Evolutionary conservation across 1,140 invertebrate species (phyloP).

Genomic region (Teleogryllus occipitalis): DNA sequence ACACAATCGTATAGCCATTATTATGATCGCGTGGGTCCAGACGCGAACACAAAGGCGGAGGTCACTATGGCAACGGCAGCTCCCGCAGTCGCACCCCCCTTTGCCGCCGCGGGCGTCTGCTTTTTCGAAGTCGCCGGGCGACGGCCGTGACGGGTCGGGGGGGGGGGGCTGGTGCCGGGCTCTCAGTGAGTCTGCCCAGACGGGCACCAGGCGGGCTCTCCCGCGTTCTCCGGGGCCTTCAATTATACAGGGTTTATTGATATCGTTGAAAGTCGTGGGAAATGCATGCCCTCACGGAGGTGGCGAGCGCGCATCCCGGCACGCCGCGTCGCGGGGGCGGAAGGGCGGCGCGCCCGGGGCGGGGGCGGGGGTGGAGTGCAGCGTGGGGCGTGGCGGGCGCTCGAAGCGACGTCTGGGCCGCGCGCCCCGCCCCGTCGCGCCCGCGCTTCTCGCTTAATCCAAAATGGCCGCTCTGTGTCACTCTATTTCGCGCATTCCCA

Average conservation of each 20-base stretch:
- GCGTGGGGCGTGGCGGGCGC: too few species aligned
- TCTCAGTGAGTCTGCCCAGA: not conserved
- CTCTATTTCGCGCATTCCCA: too few species aligned
- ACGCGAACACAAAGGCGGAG: not conserved
- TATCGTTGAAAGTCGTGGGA: not conserved
- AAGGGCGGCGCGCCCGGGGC: too few species aligned
- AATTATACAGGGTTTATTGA: not conserved
- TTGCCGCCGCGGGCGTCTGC: not conserved
- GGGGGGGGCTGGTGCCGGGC: too few species aligned
- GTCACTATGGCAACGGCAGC: not conserved
- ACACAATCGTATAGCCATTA: conserved; percentile 15
- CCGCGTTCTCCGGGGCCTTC: not conserved
- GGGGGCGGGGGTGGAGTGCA: too few species aligned
- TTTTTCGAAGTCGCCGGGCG: too few species aligned
- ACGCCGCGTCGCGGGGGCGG: too few species aligned
- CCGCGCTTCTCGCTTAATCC: too few species aligned
- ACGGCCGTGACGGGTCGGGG: too few species aligned
- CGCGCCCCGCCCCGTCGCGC: too few species aligned
- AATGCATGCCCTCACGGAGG: not conserved
- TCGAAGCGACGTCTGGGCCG: too few species aligned
- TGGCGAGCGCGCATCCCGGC: not conserved
- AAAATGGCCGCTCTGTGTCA: too few species aligned
- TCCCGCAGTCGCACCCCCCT: not conserved
- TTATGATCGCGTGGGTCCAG: conserved; percentile 18
- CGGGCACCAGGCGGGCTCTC: not conserved